phyloP scores from a whole-genome alignment of 2,888 invertebrate genomes.

The Pandemis corylana region DNA sequence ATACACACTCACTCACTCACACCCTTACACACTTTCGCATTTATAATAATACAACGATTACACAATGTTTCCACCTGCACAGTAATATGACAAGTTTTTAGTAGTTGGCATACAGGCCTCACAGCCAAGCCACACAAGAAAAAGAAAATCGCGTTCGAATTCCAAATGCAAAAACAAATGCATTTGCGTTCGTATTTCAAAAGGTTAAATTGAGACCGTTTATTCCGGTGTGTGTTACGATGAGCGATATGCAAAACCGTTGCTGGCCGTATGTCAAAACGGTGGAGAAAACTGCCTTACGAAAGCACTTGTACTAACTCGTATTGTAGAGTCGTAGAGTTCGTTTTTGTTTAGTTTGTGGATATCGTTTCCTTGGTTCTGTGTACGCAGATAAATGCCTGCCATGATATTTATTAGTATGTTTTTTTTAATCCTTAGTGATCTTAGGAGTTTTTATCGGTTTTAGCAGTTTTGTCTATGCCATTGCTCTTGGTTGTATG shows the following conservation, averaged over 20 bases:
- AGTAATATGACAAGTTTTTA: too few relatives aligned
- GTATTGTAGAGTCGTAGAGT: not conserved
- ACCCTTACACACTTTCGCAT: too few relatives aligned
- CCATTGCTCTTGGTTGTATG: not conserved
- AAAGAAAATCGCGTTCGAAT: not conserved
- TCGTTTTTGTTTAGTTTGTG: not conserved
- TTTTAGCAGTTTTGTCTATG: not conserved
- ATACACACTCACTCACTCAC: too few relatives aligned
- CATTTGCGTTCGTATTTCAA: slow-evolving; percentile 17
- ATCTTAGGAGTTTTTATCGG: not conserved
- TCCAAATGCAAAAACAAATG: slow-evolving; percentile 15
- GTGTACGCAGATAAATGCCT: slow-evolving; percentile 16
- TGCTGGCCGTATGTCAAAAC: slow-evolving; percentile 21
- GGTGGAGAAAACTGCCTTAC: not conserved
- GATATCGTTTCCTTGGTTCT: not conserved
- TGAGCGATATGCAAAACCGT: slow-evolving; percentile 38
- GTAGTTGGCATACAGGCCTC: too few relatives aligned
- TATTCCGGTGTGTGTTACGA: slow-evolving; percentile 40
- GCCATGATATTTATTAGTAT: slow-evolving; percentile 20
- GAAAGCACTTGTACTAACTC: not conserved
- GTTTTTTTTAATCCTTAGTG: not conserved
- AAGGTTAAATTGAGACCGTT: slow-evolving; percentile 36
- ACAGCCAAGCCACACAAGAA: too few relatives aligned
- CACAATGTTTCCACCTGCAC: not conserved
- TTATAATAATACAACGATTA: too few relatives aligned